phyloP scores from a whole-genome alignment of 2,797 vertebrate species.

The Otolemur crassicaudatus region DNA sequence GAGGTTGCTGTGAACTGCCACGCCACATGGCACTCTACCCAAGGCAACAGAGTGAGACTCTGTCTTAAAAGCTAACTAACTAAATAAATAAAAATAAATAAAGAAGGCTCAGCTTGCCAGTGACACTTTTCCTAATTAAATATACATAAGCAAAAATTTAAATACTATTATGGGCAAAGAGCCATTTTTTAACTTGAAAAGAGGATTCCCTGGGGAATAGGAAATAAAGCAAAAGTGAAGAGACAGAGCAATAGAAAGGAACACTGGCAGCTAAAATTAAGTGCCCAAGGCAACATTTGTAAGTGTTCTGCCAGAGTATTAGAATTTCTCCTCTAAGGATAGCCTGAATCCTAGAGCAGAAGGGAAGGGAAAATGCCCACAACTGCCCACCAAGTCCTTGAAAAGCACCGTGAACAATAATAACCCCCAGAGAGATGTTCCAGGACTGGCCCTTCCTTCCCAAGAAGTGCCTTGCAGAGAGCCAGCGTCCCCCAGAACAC shows the following conservation, averaged over 20 bases:
- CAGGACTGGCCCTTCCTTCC: not conserved
- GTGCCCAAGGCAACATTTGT: not conserved
- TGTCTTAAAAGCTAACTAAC: too few species aligned
- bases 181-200: not conserved
- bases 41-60: too few species aligned
- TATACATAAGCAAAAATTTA: not conserved
- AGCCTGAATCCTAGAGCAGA: conserved; percentile 1
- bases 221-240: not conserved
- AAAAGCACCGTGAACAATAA: not conserved
- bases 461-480: not conserved
- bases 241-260: not conserved
- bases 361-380: not conserved
- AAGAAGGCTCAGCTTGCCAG: not conserved
- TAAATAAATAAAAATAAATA: not conserved
- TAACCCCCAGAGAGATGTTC: not conserved
- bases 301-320: not conserved
- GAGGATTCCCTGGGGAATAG: not conserved
- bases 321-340: not conserved
- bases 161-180: not conserved
- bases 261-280: not conserved
- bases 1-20: too few species aligned
- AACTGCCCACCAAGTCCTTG: accelerated
- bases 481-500: not conserved
- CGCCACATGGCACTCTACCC: too few species aligned
- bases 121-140: conserved; percentile 42